Conservation (phyloP, 2,113 vertebrate species). For the Circaetus cinerascens region DNA sequence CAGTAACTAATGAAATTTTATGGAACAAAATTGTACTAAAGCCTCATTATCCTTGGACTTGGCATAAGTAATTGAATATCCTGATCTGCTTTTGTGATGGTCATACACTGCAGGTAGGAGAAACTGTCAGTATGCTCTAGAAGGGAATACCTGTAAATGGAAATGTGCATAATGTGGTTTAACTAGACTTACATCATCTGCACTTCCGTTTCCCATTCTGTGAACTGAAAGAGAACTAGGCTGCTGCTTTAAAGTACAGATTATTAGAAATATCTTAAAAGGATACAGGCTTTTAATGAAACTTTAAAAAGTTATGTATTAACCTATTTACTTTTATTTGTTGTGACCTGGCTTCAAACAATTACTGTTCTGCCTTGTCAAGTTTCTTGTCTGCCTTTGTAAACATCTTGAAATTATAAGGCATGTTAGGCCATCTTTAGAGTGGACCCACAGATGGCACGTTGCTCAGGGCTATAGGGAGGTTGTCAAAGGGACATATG, state of each 20-base stretch:
- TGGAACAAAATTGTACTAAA: slow-evolving; percentile 23
- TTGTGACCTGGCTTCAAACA: neutral
- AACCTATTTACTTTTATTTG: neutral
- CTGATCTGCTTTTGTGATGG: neutral
- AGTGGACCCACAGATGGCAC: neutral
- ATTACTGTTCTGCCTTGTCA: neutral
- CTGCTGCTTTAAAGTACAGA: neutral
- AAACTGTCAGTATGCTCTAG: neutral
- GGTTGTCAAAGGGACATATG: neutral
- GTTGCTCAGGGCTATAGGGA: neutral
- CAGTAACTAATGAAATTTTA: slow-evolving; percentile 10
- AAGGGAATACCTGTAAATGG: neutral
- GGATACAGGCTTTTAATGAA: neutral
- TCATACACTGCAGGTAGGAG: neutral
- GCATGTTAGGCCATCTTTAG: neutral
- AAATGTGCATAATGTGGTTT: neutral
- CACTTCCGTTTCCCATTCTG: neutral
- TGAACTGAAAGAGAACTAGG: neutral
- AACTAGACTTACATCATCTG: neutral
- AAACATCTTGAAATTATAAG: neutral
- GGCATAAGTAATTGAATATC: neutral
- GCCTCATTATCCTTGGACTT: slow-evolving; percentile 11
- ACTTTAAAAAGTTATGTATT: neutral
- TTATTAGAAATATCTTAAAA: neutral
- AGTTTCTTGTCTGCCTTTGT: neutral